Evolutionary conservation across 2,113 vertebrate species (phyloP).

Genomic region (Ptyas mucosa): DNA sequence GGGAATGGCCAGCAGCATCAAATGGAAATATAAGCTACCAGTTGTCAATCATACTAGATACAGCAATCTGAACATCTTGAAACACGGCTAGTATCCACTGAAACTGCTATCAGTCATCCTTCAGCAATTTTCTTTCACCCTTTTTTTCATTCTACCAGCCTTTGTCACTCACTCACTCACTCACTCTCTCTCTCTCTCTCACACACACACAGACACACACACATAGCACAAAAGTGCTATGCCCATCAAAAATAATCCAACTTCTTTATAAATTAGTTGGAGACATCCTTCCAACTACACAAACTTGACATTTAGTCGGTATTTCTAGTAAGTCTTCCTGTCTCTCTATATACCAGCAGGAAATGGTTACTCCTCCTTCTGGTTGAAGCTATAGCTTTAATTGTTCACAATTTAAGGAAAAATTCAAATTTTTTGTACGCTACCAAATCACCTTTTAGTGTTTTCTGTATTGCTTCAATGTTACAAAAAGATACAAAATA

Average conservation of each 20-base stretch:
- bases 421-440: background rate
- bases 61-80: background rate
- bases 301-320: too few relatives aligned
- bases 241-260: background rate
- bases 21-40: background rate
- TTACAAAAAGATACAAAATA: background rate
- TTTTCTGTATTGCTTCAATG: background rate
- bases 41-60: background rate
- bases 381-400: background rate
- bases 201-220: rapidly evolving
- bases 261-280: background rate
- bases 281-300: background rate
- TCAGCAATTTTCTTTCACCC: background rate
- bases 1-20: background rate
- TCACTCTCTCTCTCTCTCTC: too few relatives aligned
- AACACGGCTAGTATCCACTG: background rate
- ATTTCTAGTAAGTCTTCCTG: background rate
- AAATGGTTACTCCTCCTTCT: background rate
- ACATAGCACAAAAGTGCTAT: too few relatives aligned
- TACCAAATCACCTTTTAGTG: background rate
- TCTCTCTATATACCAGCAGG: background rate
- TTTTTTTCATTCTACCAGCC: background rate
- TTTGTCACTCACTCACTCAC: too few relatives aligned
- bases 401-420: background rate
- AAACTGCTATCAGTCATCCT: background rate